These are phyloP conservation scores for Gymnorhina tibicen DNA, from an alignment of 2,113 vertebrate species.

Conservation along the genomic window DNA sequence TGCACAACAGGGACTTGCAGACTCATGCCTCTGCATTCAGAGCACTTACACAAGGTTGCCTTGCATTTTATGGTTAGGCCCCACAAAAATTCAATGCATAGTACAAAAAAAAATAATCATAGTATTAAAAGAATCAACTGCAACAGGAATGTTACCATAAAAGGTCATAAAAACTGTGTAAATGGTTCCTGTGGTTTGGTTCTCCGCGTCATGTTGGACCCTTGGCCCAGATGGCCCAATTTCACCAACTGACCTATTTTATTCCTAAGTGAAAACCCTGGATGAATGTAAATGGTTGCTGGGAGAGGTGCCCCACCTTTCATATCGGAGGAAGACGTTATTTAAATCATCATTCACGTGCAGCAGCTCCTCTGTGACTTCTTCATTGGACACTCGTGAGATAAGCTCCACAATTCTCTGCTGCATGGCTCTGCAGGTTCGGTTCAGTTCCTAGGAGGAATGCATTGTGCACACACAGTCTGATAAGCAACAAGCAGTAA, in stretches of 20 bases:
- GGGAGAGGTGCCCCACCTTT: slow-evolving; percentile 76
- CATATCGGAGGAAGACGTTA: slow-evolving; percentile 94
- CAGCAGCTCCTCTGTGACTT: slow-evolving; percentile 94
- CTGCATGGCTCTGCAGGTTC: slow-evolving; percentile 96
- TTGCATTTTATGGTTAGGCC: not conserved
- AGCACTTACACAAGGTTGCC: not conserved
- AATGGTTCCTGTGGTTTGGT: not conserved
- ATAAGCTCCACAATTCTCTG: slow-evolving; percentile 95
- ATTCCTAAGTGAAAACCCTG: not conserved
- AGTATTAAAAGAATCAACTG: not conserved
- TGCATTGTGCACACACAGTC: not conserved
- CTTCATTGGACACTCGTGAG: slow-evolving; percentile 91
- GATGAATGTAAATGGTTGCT: not conserved
- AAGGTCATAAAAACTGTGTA: not conserved
- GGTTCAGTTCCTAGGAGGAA: slow-evolving; percentile 87
- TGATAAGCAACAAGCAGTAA: slow-evolving; percentile 29
- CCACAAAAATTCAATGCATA: not conserved
- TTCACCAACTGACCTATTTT: not conserved
- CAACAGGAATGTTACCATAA: not conserved
- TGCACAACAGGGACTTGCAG: not conserved
- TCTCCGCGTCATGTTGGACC: not conserved
- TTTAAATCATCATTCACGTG: slow-evolving; percentile 97
- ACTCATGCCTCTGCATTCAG: not conserved
- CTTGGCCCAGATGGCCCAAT: not conserved
- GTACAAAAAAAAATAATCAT: not conserved